These are phyloP conservation scores for Trichechus manatus DNA, from an alignment of 2,113 vertebrate genomes.

Conservation along the genomic window DNA sequence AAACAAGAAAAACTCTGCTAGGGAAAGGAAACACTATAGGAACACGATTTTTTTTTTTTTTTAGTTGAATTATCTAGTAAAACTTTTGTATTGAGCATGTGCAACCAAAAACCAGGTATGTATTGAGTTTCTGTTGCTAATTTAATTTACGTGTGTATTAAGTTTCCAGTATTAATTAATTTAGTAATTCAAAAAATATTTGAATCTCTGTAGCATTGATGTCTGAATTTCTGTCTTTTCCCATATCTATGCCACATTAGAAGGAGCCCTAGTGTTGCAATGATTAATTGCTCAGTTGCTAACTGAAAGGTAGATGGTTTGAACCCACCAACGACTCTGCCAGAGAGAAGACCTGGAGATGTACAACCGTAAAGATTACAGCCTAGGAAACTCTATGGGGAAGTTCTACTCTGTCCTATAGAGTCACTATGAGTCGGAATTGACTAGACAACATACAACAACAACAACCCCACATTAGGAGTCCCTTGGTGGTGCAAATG, in stretches of 20 bases:
- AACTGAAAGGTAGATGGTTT: not conserved
- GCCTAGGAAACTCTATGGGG: not conserved
- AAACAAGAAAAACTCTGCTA: not conserved
- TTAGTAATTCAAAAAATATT: constrained; percentile 25
- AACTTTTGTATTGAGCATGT: constrained; percentile 19
- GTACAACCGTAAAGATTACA: not conserved
- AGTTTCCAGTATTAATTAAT: constrained; percentile 53
- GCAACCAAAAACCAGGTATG: not conserved
- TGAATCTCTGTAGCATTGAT: not conserved
- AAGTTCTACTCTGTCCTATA: not conserved
- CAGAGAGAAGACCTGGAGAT: not conserved
- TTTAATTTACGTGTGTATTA: not conserved
- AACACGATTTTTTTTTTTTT: not conserved
- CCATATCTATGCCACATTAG: not conserved
- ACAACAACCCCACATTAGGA: not conserved
- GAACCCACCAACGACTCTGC: not conserved
- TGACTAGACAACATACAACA: not conserved
- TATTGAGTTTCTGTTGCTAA: not conserved
- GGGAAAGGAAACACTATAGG: not conserved
- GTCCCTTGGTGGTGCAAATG: not conserved
- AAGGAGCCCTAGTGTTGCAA: not conserved
- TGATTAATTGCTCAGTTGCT: not conserved
- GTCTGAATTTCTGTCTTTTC: not conserved
- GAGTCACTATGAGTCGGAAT: not conserved
- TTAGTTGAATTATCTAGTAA: not conserved